phyloP scores from a whole-genome alignment of 2,113 vertebrate genomes.

The Ochotona curzoniae region DNA sequence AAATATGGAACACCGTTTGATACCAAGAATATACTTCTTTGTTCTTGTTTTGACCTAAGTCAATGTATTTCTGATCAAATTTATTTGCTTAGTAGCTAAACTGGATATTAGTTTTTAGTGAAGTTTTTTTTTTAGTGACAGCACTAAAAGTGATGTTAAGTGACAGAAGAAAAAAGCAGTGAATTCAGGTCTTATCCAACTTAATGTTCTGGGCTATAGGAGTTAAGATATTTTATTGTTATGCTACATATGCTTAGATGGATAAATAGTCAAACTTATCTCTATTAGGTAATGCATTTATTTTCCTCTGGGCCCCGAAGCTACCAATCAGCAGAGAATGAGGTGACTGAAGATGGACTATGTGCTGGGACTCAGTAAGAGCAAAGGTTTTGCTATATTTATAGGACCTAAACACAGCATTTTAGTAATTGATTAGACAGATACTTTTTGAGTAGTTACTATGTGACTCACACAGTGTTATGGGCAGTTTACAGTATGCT shows the following conservation, averaged over 20 bases:
- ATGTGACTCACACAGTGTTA: background rate
- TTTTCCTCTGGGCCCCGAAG: constrained; percentile 31
- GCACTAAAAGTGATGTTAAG: background rate
- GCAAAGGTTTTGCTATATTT: background rate
- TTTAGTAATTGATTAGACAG: background rate
- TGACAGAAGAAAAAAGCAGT: background rate
- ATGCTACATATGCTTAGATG: background rate
- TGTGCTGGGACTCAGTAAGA: background rate
- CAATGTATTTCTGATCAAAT: background rate
- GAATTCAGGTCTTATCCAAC: background rate
- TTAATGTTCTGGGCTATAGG: background rate
- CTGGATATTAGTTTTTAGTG: background rate
- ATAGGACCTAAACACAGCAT: background rate
- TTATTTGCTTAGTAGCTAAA: background rate
- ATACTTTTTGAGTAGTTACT: background rate
- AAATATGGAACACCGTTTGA: background rate
- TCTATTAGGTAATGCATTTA: background rate
- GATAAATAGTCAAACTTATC: background rate
- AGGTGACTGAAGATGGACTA: background rate
- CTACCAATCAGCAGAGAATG: background rate
- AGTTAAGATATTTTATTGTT: background rate
- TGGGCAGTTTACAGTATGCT: no score
- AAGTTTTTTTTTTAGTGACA: background rate
- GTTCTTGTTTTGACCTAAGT: constrained; percentile 45
- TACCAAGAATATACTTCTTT: background rate